Evolutionary conservation across 1,140 invertebrate genomes (phyloP).

Genomic region (Nebria ingens): DNA sequence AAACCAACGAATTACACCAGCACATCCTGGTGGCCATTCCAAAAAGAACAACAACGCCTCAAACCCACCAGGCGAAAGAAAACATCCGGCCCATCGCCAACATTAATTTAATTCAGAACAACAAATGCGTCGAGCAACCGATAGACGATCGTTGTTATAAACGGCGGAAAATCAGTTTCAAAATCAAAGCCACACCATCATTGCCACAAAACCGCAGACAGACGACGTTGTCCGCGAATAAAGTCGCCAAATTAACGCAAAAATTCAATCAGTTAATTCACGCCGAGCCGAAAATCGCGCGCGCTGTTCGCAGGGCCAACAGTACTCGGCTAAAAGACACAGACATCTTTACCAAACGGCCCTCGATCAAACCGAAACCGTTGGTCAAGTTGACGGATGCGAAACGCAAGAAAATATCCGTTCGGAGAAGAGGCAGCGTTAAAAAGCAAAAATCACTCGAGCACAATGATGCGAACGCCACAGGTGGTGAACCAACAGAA

Average conservation of each 20-base stretch:
- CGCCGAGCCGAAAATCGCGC: conserved; percentile 32
- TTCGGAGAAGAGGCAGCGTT: conserved; percentile 16
- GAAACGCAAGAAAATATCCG: conserved; percentile 16
- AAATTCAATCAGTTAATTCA: conserved; percentile 42
- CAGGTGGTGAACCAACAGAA: conserved; percentile 14
- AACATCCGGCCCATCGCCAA: too few relatives aligned
- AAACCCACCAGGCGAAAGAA: too few relatives aligned
- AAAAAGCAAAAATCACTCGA: neutral
- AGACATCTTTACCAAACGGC: conserved; percentile 13
- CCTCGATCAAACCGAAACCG: conserved; percentile 24
- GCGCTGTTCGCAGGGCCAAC: conserved; percentile 19
- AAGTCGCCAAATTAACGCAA: conserved; percentile 42
- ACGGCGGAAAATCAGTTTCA: conserved; percentile 27
- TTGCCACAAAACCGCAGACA: conserved; percentile 18
- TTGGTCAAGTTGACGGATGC: conserved; percentile 13
- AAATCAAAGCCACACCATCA: conserved; percentile 25
- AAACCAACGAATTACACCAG: too few relatives aligned
- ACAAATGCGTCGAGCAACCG: too few relatives aligned
- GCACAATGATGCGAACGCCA: neutral
- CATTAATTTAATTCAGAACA: too few relatives aligned
- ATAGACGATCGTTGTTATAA: too few relatives aligned
- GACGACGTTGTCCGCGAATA: conserved; percentile 37
- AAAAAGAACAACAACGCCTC: too few relatives aligned
- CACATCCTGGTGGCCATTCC: too few relatives aligned
- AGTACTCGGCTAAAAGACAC: conserved; percentile 14